A percentile compares a stretch with the other conserved stretches of the same genome.
Evolutionary conservation across 2,888 invertebrate species (phyloP).

Genomic region (Scelioninae gen. 1): DNA sequence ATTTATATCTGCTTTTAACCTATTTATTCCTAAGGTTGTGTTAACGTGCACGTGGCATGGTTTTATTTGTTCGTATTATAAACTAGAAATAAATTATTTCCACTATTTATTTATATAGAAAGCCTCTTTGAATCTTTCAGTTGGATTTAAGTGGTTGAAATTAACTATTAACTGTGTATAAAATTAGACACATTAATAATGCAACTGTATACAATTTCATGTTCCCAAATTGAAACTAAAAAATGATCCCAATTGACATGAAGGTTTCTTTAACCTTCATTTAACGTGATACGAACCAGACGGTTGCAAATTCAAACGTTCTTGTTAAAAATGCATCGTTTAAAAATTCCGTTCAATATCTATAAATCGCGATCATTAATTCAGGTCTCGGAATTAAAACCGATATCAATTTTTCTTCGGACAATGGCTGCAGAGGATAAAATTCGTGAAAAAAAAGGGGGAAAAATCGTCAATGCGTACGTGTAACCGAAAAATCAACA

Average conservation of each 20-base stretch:
- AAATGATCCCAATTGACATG: too few species aligned
- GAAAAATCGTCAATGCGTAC: neutral
- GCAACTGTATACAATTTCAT: neutral
- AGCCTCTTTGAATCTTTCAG: constrained; percentile 9
- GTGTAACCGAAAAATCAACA: constrained; percentile 42
- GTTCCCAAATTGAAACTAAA: too few species aligned
- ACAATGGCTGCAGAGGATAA: constrained; percentile 11
- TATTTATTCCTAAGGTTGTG: constrained; percentile 1
- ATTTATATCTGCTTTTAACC: constrained; percentile 36
- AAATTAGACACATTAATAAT: neutral
- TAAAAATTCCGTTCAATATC: constrained; percentile 15
- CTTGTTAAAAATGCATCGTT: constrained; percentile 18
- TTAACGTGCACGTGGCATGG: constrained; percentile 8
- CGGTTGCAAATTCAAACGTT: neutral
- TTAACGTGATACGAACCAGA: neutral
- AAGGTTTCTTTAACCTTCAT: neutral
- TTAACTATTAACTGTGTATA: neutral
- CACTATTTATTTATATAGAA: constrained; percentile 10
- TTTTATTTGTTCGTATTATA: constrained; percentile 1
- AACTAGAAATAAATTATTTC: neutral
- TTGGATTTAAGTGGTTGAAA: neutral
- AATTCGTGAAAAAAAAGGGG: neutral
- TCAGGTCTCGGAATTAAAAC: constrained; percentile 16
- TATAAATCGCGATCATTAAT: constrained; percentile 22
- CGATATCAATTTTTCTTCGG: constrained; percentile 25